Base-by-base conservation (phyloP, 1,140 invertebrate genomes). In the Meloidogyne exigua region DNA sequence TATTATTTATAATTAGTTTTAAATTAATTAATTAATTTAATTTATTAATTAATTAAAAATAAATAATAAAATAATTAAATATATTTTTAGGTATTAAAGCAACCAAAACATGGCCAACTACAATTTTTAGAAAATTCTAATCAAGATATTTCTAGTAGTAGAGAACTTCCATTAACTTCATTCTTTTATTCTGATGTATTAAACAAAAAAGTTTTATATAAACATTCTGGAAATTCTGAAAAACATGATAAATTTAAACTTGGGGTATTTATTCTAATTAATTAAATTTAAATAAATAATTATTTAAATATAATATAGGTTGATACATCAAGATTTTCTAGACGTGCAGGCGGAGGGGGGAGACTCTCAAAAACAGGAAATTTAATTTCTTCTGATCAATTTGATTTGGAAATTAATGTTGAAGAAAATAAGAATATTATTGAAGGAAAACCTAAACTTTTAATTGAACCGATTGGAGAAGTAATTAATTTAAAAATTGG, bases 161-260 rank as follows among this genome's bases (percentile, higher is more conserved):
- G 49, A 57, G 49, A 57, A 57, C n/a, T 18, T 57, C 44, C 39
- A 36, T 28, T 39, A 13, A 13, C 18, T 4, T 65, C 32, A 25
- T 83, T 83, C 23, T 57, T 62, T 15, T 83, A 83, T 57, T 76
- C 77, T 64, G 81, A 84, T 28, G n/a, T 83, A n/a, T 62, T 84
- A 13, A 28, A 68, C n/a, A 49, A 78, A 70, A 62, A 67, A 23
- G 39, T 83, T n/a, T 23, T 65, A 21, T 83, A 84, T 74, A 39
- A 28, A 36, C 80, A 83, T 62, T 81, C 81, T 71, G 82, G 82
- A 11, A 23, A 77, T n/a, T 83, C 84, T 68, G 77, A 72, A 23
- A 57, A 25, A 26, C 72, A 76, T n/a, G 82, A 83, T 44, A 49
- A 76, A 21, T 71, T 84, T 36, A 78, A 83, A 49, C 10, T 83